Base-by-base conservation (phyloP, 2,888 invertebrate species). In the Netelia virgata region DNA sequence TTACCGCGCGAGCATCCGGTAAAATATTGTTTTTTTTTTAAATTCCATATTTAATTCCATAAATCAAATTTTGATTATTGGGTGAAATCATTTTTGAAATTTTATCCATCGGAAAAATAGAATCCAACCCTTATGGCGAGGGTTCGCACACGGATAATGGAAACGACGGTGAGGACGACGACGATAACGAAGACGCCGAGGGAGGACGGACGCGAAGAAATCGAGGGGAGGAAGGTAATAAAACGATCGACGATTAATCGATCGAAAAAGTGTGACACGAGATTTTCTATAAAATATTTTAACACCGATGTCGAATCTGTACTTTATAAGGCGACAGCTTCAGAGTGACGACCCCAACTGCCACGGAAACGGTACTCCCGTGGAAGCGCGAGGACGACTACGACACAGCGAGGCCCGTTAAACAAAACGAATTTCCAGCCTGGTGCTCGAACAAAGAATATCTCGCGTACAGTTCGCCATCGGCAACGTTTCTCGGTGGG, bases 381-480 rank as follows among this genome's bases (percentile, higher is more conserved):
- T 98, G 98, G 98, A 98, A 98, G 94, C 96, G 98, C 6, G 96
- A 95, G 86, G 97, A 97, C 90, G 97, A 97, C 90, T 96, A 96
- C 76, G 96, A 96, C 14, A 95, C 95, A 82, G 96, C 96, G 20
- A 95, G 95, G 66, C 94, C 94, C 28, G 90, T 93, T 94, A 96
- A 97, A 90, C 97, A 97, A 92, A 97, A 97, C 61, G 98, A 98
- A 93, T 98, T 98, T 92, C 98, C 98, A 11, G 96, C 98, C 14
- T 99, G 98, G 98, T 98, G 98, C 63, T 97, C 98, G 50, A 98
- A 98, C 93, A 98, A 98, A 93, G 98, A 98, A 91, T 98, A 98
- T 92, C 94, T 98, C 90, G 97, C 97, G 14, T 98, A 98, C 92
- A 97, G 96, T 93, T 98, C 98, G 73, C 98, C 98, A 1, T 98